Evolutionary conservation across 2,888 invertebrate genomes (phyloP).

Genomic region (Tetragonula carbonaria): DNA sequence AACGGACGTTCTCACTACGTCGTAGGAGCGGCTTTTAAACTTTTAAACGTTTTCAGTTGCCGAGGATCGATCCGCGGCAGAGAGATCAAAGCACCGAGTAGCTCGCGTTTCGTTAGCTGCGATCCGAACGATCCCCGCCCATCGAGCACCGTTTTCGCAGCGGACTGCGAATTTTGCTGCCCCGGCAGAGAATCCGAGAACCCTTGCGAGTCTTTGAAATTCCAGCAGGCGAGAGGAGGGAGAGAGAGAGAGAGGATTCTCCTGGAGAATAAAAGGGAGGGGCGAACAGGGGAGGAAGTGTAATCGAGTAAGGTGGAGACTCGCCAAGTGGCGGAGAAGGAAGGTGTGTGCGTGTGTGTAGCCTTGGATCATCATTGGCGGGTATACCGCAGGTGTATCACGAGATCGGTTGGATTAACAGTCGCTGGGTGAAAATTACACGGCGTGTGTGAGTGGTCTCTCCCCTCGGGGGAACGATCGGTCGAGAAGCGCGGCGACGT

Average conservation of each 20-base stretch:
- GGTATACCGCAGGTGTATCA: background rate
- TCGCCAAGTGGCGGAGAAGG: background rate
- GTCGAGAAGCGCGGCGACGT: slow-evolving; percentile 5
- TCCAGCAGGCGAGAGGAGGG: background rate
- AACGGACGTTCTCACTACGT: background rate
- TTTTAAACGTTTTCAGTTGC: background rate
- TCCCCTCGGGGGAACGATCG: slow-evolving; percentile 14
- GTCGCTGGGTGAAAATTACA: slow-evolving; percentile 5
- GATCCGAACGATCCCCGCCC: slow-evolving; percentile 1
- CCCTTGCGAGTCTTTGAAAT: background rate
- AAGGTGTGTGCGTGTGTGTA: no score
- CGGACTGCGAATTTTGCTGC: background rate
- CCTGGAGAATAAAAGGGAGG: background rate
- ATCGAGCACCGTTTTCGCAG: background rate
- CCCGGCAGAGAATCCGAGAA: background rate
- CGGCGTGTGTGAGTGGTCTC: background rate
- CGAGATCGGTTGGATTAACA: slow-evolving; percentile 1
- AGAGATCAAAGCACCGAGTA: background rate
- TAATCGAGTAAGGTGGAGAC: background rate
- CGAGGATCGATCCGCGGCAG: background rate
- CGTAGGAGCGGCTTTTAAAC: no score
- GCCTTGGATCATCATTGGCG: background rate
- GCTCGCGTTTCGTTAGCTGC: background rate
- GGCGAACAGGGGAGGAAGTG: background rate
- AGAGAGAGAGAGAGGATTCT: no score